These are phyloP conservation scores for Boloria selene DNA, from an alignment of 2,888 invertebrate species.

Conservation along the genomic window DNA sequence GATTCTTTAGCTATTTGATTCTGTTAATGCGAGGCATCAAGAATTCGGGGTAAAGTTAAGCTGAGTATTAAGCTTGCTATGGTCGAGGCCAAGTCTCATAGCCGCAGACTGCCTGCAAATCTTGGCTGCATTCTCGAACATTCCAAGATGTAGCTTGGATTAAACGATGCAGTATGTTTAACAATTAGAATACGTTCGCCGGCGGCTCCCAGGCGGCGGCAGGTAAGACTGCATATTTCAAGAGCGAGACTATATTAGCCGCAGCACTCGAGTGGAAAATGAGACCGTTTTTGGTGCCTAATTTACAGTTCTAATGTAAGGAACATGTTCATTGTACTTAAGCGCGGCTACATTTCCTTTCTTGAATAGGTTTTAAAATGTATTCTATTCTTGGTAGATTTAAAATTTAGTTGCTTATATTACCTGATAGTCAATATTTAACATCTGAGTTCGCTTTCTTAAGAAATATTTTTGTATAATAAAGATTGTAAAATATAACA, in stretches of 20 bases:
- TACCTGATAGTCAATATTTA: too few relatives aligned
- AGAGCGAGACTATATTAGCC: conserved; percentile 79
- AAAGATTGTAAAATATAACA: too few relatives aligned
- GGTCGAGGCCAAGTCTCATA: conserved; percentile 73
- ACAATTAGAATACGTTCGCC: conserved; percentile 76
- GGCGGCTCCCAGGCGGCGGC: conserved; percentile 55
- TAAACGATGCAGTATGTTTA: conserved; percentile 78
- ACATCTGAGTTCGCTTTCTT: too few relatives aligned
- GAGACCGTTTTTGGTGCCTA: conserved; percentile 77
- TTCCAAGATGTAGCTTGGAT: conserved; percentile 78
- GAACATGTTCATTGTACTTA: conserved; percentile 61
- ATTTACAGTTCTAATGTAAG: conserved; percentile 74
- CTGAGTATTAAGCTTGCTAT: conserved; percentile 68
- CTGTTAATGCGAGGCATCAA: conserved; percentile 50
- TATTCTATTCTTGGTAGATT: conserved; percentile 60
- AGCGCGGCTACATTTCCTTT: conserved; percentile 56
- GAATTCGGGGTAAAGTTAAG: conserved; percentile 63
- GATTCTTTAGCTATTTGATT: conserved; percentile 37
- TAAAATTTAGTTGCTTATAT: conserved; percentile 45
- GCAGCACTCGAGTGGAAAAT: conserved; percentile 84
- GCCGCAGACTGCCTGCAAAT: conserved; percentile 75
- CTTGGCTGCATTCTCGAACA: conserved; percentile 78
- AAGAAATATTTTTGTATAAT: too few relatives aligned
- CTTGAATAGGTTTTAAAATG: conserved; percentile 56
- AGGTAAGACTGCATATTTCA: conserved; percentile 79